phyloP scores from a whole-genome alignment of 2,888 invertebrate species.

The Watsonalla binaria region DNA sequence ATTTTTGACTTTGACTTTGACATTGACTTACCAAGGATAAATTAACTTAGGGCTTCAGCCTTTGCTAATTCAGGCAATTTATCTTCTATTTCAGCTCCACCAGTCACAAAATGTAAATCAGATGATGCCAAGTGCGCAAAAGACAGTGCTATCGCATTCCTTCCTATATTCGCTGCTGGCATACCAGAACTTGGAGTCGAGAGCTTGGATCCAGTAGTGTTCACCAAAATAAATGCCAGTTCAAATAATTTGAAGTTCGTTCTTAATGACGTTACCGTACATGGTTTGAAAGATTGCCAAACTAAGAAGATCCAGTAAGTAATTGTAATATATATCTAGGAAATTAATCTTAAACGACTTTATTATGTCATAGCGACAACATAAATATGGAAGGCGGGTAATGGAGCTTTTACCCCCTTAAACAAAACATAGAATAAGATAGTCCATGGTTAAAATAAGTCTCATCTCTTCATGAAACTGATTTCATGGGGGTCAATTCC shows the following conservation, averaged over 20 bases:
- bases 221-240: constrained; percentile 28
- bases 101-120: constrained; percentile 33
- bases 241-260: constrained; percentile 22
- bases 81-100: constrained; percentile 14
- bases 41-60: too few relatives aligned
- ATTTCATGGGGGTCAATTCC: too few relatives aligned
- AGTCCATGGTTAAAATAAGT: too few relatives aligned
- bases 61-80: too few relatives aligned
- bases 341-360: too few relatives aligned
- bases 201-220: constrained; percentile 20
- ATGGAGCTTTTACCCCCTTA: too few relatives aligned
- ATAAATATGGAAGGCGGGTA: too few relatives aligned
- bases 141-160: constrained; percentile 15
- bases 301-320: constrained; percentile 28
- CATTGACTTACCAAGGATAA: too few relatives aligned
- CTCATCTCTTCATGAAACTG: too few relatives aligned
- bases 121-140: constrained; percentile 34
- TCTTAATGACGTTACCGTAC: constrained; percentile 20
- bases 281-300: constrained; percentile 27
- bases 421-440: too few relatives aligned
- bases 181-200: constrained; percentile 33
- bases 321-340: neutral
- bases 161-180: constrained; percentile 31
- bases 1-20: too few relatives aligned
- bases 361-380: too few relatives aligned